Conservation (phyloP, 2,888 invertebrate genomes). For the Antheraea assamensis region DNA sequence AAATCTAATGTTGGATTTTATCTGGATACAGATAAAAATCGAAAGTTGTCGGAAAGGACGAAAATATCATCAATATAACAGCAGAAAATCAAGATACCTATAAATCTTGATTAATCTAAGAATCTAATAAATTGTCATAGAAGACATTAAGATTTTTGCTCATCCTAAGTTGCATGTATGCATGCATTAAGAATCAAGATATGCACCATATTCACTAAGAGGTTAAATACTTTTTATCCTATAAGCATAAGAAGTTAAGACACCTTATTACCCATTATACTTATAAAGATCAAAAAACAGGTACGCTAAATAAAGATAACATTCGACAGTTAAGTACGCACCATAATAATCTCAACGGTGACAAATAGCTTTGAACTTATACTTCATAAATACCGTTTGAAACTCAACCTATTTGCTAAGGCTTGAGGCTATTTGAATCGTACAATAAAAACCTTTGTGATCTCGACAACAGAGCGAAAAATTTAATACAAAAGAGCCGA, state of each 20-base stretch:
- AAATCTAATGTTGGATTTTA: too few relatives aligned
- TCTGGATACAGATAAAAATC: background rate
- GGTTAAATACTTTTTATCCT: too few relatives aligned
- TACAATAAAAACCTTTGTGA: slow-evolving; percentile 34
- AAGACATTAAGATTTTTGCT: too few relatives aligned
- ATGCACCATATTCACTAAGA: too few relatives aligned
- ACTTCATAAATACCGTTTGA: slow-evolving; percentile 12
- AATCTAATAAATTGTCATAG: too few relatives aligned
- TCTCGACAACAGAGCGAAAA: slow-evolving; percentile 17
- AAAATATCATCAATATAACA: background rate
- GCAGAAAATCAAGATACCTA: background rate
- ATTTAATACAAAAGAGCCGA: background rate
- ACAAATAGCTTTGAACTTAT: background rate
- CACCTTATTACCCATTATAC: background rate
- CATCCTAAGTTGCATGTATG: too few relatives aligned
- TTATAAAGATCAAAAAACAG: background rate
- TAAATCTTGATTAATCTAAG: too few relatives aligned
- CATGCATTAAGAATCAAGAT: too few relatives aligned
- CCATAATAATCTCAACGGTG: background rate
- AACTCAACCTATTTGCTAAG: slow-evolving; percentile 31
- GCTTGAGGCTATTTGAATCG: slow-evolving; percentile 36
- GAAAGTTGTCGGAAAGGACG: background rate
- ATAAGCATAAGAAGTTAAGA: too few relatives aligned
- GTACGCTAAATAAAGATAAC: background rate
- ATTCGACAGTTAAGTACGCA: background rate